These are phyloP conservation scores for Montipora cactus DNA, from an alignment of 64 coral and sea anemone species.

Conservation along the genomic window DNA sequence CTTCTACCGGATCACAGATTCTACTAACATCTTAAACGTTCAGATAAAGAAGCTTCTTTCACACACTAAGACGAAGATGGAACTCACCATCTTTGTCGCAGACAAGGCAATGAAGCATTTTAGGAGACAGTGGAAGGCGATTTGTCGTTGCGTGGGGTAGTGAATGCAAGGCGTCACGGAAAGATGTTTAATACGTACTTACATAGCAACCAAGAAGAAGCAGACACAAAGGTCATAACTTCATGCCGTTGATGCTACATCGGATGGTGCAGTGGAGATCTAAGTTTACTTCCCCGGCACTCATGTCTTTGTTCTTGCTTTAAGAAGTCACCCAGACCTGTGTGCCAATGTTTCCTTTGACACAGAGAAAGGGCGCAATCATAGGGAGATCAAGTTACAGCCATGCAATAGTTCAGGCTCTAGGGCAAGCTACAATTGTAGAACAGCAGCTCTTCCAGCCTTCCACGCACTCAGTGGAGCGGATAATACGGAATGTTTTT, in stretches of 20 bases:
- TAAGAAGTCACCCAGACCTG: constrained; percentile 21
- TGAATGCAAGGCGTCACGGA: constrained; percentile 33
- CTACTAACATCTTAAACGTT: constrained; percentile 1
- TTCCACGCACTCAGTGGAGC: constrained; percentile 64
- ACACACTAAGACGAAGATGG: constrained; percentile 27
- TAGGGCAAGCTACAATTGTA: neutral
- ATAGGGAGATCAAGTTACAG: constrained; percentile 35
- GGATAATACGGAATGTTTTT: constrained; percentile 54
- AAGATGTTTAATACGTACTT: neutral
- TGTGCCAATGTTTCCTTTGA: constrained; percentile 11
- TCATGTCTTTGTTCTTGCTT: constrained; percentile 50
- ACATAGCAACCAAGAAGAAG: constrained; percentile 53
- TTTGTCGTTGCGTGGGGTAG: constrained; percentile 9
- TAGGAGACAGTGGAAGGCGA: neutral
- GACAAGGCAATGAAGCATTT: neutral
- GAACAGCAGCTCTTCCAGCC: constrained; percentile 13
- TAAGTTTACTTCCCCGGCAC: constrained; percentile 4
- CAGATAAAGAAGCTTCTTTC: constrained; percentile 45
- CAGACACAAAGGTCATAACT: constrained; percentile 37
- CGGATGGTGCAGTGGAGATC: constrained; percentile 39
- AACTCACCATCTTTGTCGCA: constrained; percentile 10
- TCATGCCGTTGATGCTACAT: constrained; percentile 36
- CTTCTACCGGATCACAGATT: constrained; percentile 32
- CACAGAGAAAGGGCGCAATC: constrained; percentile 48
- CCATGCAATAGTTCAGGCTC: constrained; percentile 25